phyloP scores from a whole-genome alignment of 2,888 invertebrate species.

The Cantharis lateralis region DNA sequence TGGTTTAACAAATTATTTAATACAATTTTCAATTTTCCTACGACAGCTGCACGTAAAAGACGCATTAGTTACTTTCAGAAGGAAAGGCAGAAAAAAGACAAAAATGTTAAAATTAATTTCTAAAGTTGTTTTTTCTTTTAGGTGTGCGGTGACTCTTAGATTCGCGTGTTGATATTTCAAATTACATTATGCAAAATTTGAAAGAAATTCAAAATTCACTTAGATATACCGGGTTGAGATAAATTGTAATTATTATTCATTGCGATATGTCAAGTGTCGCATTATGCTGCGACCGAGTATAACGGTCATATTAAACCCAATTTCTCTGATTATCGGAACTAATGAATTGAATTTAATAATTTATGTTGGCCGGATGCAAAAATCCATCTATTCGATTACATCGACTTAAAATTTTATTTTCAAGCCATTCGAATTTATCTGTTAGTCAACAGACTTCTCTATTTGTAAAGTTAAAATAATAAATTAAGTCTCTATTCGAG shows the following conservation, averaged over 20 bases:
- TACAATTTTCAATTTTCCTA: slow-evolving; percentile 15
- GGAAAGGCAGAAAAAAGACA: slow-evolving; percentile 7
- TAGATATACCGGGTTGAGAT: slow-evolving; percentile 1
- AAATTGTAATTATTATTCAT: slow-evolving; percentile 15
- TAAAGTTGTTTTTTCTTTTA: background rate
- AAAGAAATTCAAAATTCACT: background rate
- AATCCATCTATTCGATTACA: background rate
- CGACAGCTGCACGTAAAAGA: slow-evolving; percentile 21
- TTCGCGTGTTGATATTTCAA: slow-evolving; percentile 15
- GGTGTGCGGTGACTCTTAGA: background rate
- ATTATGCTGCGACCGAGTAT: slow-evolving; percentile 11
- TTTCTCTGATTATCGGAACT: slow-evolving; percentile 11
- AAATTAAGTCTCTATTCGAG: background rate
- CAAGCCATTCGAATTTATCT: background rate
- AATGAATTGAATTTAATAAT: background rate
- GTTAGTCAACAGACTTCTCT: background rate
- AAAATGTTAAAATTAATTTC: slow-evolving; percentile 9
- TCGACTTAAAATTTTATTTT: background rate
- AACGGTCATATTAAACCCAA: slow-evolving; percentile 23
- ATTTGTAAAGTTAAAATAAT: background rate
- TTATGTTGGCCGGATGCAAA: background rate
- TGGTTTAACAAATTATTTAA: slow-evolving; percentile 13
- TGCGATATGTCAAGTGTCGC: slow-evolving; percentile 25
- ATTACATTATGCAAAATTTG: background rate
- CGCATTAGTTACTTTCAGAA: slow-evolving; percentile 13